Base-by-base conservation (phyloP, 2,888 invertebrate genomes). In the Syrphus vitripennis region DNA sequence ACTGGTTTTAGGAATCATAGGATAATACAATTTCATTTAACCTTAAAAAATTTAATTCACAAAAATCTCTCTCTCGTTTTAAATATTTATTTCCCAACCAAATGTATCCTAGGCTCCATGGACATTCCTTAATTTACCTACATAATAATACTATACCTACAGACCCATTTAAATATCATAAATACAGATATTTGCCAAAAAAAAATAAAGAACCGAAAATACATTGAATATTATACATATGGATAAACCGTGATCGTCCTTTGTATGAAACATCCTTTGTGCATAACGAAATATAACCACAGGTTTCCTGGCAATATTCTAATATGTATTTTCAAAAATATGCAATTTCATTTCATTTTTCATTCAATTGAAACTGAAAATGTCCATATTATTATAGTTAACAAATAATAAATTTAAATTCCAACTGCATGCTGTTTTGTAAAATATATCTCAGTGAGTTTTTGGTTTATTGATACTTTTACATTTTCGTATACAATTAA, bases 281-380 rank as follows among this genome's bases (percentile, higher is more conserved):
- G 53, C 69, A 61, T 45, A 59, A 55, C 16, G 69, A 74, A 83
- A 78, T 69, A 74, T 72, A 53, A 69, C 45, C 50, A 72, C 37
- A 45, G 50, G 61, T 74, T 37, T 26, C 61, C 31, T n/a, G n/a
- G n/a, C 16, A 55, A 55, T 16, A 69, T 42, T 74, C 16, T 65
- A 19, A 63, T 63, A 37, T 37, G 0, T 16, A 65, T 45, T 45
- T 7, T n/a, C 4, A 61, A 72, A 74, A 67, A 76, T 67, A 42
- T 65, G n/a, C 31, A 67, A 67, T 71, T 59, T 26, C 42, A 61
- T 55, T 59, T 26, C 42, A 70, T n/a, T n/a, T 57, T 63, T 53
- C 7, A 45, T 57, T 21, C 61, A 31, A 42, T 65, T 76, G 59
- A 69, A 69, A n/a, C n/a, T n/a, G 67, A 53, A 67, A 10, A 45